Evolutionary conservation across 2,888 invertebrate species (phyloP).

Genomic region (Julus scanicus): DNA sequence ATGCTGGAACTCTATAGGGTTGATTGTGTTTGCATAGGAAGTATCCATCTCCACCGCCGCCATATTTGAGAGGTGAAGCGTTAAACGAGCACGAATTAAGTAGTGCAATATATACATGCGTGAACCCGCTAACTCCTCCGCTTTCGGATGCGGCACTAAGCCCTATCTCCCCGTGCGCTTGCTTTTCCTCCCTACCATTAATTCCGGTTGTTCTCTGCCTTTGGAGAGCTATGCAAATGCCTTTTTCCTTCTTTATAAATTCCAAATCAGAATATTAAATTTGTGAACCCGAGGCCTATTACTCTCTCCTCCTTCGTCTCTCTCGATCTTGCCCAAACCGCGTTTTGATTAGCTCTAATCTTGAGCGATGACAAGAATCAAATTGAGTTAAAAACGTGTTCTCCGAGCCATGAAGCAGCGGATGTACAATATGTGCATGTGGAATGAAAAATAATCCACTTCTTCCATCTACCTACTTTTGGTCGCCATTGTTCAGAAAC

Average conservation of each 20-base stretch:
- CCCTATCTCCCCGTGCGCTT: too few relatives aligned
- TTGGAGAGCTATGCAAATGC: not conserved
- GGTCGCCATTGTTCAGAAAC: not conserved
- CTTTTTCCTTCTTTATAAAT: not conserved
- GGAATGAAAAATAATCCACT: not conserved
- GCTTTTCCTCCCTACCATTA: too few relatives aligned
- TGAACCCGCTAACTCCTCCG: too few relatives aligned
- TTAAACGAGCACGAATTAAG: too few relatives aligned
- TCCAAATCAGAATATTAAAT: constrained; percentile 48
- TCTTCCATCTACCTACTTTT: not conserved
- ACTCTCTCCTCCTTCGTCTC: not conserved
- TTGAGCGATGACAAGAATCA: constrained; percentile 55
- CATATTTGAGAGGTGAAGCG: too few relatives aligned
- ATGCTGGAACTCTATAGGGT: too few relatives aligned
- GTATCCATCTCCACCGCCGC: too few relatives aligned
- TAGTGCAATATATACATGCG: too few relatives aligned
- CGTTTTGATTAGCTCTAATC: constrained; percentile 55
- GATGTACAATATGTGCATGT: too few relatives aligned
- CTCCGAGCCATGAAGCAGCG: too few relatives aligned
- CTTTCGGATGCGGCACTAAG: too few relatives aligned
- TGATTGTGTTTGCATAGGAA: too few relatives aligned
- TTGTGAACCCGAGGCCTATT: constrained; percentile 14
- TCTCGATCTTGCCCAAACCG: constrained; percentile 51
- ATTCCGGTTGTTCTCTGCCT: not conserved
- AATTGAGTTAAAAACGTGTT: constrained; percentile 40